Evolutionary conservation across 2,888 invertebrate species (phyloP), one percentile per base, ranked within the genome.

Genomic region (Apodemia duryi): DNA sequence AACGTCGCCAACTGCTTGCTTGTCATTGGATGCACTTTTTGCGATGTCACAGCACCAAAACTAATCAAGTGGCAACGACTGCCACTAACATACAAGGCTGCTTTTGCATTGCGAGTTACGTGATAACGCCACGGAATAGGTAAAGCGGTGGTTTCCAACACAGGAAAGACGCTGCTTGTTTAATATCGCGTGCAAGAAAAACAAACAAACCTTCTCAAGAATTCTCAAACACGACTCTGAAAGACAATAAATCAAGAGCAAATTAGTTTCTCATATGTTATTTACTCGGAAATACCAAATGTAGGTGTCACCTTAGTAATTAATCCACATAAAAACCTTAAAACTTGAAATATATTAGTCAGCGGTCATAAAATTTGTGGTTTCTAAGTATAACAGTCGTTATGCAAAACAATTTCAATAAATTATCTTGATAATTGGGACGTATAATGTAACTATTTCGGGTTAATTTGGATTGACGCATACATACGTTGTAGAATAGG

Each of bases 371-470:
- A 54, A 32, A 46, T 1, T 54, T 32, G 54, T 29, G 54, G 29
- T 54, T 67, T 68, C 68, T 63, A 38, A 60, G 69, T 68, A 69
- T 46, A 43, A 35, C 61, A 63, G 62, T 61, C 54, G 52, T 68
- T 64, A 63, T 61, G 61, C 32, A 52, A 65, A 69, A 29, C 67
- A 62, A 67, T 66, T 66, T 67, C 71, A 67, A 72, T 72, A 72
- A 72, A 72, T 67, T 65, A 60, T 38, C 28, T 11, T 66, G 66
- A 70, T 67, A 65, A 62, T 66, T 54, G 52, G 38, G 64, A 63
- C 49, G 64, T 65, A 65, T 57, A 64, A 61, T 65, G 62, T 64
- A 65, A 65, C 62, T 49, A 35, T 54, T 67, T 65, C 54, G 52
- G 43, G 64, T 62, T 67, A 64, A 66, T 66, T 64, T 65, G 60